Evolutionary conservation across 2,797 vertebrate species (phyloP).

Genomic region (Halcyon badia): DNA sequence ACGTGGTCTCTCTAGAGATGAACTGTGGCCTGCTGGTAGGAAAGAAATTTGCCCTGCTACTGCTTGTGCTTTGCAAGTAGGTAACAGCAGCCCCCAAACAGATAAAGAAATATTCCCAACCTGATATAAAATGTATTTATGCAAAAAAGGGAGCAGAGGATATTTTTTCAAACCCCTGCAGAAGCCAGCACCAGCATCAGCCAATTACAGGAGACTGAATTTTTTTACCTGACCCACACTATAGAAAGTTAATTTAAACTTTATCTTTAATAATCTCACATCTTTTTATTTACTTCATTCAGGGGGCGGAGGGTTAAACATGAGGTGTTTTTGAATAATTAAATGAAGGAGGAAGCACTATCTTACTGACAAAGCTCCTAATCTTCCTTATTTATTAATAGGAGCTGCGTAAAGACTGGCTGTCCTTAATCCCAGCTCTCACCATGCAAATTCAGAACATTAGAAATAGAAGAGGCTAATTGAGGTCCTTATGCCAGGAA

Average conservation of each 20-base stretch:
- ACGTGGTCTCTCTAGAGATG: slow-evolving; percentile 33
- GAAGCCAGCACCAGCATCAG: neutral
- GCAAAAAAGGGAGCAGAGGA: slow-evolving; percentile 20
- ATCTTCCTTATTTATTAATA: slow-evolving; percentile 79
- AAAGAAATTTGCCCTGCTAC: slow-evolving; percentile 50
- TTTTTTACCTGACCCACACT: slow-evolving; percentile 38
- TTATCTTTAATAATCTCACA: slow-evolving; percentile 72
- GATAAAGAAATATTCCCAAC: slow-evolving; percentile 46
- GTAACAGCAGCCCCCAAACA: slow-evolving; percentile 46
- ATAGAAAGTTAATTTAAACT: slow-evolving; percentile 73
- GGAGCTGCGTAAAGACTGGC: slow-evolving; percentile 54
- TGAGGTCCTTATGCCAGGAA: slow-evolving; percentile 51
- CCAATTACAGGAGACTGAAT: slow-evolving; percentile 40
- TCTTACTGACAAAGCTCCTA: slow-evolving; percentile 71
- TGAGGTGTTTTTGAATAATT: slow-evolving; percentile 71
- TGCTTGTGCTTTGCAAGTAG: slow-evolving; percentile 41
- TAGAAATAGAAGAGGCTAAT: slow-evolving; percentile 68
- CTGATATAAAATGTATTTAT: slow-evolving; percentile 58
- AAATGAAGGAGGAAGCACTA: slow-evolving; percentile 72
- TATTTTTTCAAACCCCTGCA: neutral
- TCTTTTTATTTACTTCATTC: slow-evolving; percentile 72
- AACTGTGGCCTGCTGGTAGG: slow-evolving; percentile 47
- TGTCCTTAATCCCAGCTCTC: slow-evolving; percentile 72
- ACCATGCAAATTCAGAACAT: slow-evolving; percentile 41
- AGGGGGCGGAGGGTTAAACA: slow-evolving; percentile 57